Percentiles rank a stretch among this genome's conserved stretches.
These are phyloP conservation scores for Ptiloglossa arizonensis DNA, from an alignment of 1,140 invertebrate species.

Conservation along the genomic window DNA sequence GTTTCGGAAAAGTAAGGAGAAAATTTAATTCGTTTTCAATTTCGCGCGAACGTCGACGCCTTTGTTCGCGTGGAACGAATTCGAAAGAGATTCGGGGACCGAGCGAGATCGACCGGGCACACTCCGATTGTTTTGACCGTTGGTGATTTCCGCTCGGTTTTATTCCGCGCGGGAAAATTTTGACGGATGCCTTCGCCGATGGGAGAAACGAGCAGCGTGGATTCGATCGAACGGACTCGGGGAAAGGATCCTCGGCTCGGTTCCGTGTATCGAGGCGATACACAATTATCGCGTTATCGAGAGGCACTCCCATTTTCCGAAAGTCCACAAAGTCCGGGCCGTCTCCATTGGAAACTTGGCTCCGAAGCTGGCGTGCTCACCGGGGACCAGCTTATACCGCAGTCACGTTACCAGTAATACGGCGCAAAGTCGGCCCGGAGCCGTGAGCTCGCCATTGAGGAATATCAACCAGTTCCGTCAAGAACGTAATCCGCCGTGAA, in stretches of 20 bases:
- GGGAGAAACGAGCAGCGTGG: not conserved
- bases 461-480: conserved; percentile 45
- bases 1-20: no score
- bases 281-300: conserved; percentile 35
- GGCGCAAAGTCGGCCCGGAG: conserved; percentile 38
- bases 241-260: not conserved
- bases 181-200: not conserved
- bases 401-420: conserved; percentile 58
- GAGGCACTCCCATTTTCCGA: not conserved
- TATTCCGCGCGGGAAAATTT: not conserved
- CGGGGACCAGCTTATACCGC: conserved; percentile 55
- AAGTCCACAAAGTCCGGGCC: conserved; percentile 20
- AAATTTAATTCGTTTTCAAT: not conserved
- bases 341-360: conserved; percentile 20
- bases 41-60: not conserved
- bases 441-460: conserved; percentile 38
- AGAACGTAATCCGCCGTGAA: conserved; percentile 11
- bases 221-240: no score
- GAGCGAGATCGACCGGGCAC: not conserved
- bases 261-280: not conserved
- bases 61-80: not conserved
- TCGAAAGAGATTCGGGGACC: not conserved
- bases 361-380: conserved; percentile 15
- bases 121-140: not conserved
- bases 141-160: not conserved